These are phyloP conservation scores for Potorous gilbertii DNA, from an alignment of 2,797 vertebrate genomes.

Conservation along the genomic window DNA sequence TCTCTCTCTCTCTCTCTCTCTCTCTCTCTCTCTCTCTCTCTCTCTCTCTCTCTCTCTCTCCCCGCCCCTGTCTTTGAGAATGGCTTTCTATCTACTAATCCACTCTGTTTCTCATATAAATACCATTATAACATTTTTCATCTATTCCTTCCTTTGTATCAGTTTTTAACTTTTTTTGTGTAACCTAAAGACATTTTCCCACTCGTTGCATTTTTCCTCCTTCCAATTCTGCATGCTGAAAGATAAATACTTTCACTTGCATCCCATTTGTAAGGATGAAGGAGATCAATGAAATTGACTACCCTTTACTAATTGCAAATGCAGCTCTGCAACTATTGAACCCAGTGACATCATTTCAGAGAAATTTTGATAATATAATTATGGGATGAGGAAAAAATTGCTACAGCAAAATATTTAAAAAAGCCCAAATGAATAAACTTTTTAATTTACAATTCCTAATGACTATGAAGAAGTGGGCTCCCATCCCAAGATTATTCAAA, in stretches of 20 bases:
- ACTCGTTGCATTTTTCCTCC: background rate
- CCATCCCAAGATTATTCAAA: background rate
- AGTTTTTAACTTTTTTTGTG: background rate
- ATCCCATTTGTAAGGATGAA: constrained; percentile 45
- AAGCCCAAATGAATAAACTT: background rate
- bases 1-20: no score
- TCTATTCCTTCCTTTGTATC: background rate
- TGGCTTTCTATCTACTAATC: background rate
- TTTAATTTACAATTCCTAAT: background rate
- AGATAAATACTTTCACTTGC: constrained; percentile 43
- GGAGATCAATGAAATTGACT: constrained; percentile 62
- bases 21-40: no score
- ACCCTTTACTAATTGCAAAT: constrained; percentile 70
- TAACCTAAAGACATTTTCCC: background rate
- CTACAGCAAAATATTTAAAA: constrained; percentile 35
- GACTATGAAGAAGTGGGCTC: background rate
- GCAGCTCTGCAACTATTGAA: constrained; percentile 68
- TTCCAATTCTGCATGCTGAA: constrained; percentile 2
- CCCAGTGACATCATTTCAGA: constrained; percentile 75
- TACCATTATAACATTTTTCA: background rate
- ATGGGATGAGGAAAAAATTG: constrained; percentile 68
- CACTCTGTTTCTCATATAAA: background rate
- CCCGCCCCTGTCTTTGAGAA: background rate
- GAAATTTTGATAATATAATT: constrained; percentile 76
- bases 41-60: no score